Conservation (phyloP, 2,888 invertebrate species). For the Myopa testacea region DNA sequence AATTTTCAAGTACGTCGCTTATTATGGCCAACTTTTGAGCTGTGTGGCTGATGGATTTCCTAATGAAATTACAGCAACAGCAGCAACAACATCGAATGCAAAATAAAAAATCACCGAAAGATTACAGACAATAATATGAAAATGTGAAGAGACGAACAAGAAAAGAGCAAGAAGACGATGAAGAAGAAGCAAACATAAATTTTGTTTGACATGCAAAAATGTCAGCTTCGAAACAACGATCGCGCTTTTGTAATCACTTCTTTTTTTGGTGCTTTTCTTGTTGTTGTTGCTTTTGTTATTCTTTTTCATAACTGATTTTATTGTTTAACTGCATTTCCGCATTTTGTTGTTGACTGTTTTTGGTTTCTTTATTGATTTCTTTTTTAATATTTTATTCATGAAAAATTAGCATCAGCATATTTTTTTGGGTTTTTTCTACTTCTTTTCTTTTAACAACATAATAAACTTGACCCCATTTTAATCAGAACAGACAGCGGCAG, state of each 20-base stretch:
- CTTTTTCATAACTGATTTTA: too few species aligned
- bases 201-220: slow-evolving; percentile 31
- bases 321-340: slow-evolving; percentile 28
- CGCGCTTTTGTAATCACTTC: background rate
- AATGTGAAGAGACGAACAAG: background rate
- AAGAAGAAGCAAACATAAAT: background rate
- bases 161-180: background rate
- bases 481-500: background rate
- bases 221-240: background rate
- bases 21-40: slow-evolving; percentile 13
- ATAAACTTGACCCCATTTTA: slow-evolving; percentile 35
- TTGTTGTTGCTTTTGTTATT: background rate
- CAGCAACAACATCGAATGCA: background rate
- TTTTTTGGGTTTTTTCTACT: background rate
- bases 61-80: background rate
- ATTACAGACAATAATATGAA: slow-evolving; percentile 6
- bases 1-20: slow-evolving; percentile 24
- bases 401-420: background rate
- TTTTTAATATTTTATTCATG: background rate
- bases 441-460: background rate
- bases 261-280: background rate
- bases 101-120: too few species aligned
- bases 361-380: slow-evolving; percentile 28
- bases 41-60: background rate
- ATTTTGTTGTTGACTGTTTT: slow-evolving; percentile 17